Evolutionary conservation across 2,797 vertebrate genomes (phyloP).

Genomic region (Lacerta viridis): DNA sequence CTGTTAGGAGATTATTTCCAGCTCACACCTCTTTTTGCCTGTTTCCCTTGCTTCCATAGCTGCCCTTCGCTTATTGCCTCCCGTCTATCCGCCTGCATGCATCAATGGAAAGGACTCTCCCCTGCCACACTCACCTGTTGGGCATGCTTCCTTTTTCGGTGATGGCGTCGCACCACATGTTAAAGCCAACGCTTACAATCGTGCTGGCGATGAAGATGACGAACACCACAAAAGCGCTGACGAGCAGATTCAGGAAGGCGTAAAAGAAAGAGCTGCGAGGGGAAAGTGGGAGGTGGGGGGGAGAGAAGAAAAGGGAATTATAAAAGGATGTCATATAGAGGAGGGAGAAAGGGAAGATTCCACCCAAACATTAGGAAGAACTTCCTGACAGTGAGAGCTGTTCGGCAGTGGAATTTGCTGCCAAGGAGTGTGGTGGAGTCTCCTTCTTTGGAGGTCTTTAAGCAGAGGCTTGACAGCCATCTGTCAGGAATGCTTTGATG

Average conservation of each 20-base stretch:
- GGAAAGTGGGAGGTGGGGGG: neutral
- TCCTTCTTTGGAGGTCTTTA: too few species aligned
- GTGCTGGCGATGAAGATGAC: constrained; percentile 95
- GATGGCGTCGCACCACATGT: constrained; percentile 96
- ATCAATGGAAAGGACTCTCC: constrained; percentile 31
- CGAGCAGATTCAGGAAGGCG: constrained; percentile 94
- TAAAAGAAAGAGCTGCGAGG: constrained; percentile 92
- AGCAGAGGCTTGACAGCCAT: too few species aligned
- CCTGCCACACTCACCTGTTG: constrained; percentile 86
- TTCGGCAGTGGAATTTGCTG: too few species aligned
- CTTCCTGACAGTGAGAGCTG: too few species aligned
- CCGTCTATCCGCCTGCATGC: constrained; percentile 7
- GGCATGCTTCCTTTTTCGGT: constrained; percentile 91
- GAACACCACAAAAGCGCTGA: constrained; percentile 92
- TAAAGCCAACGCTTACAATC: constrained; percentile 96
- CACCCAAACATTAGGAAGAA: too few species aligned
- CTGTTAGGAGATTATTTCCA: neutral
- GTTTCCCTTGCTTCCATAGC: neutral
- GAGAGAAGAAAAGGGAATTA: constrained; percentile 62
- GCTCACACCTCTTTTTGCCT: constrained; percentile 4
- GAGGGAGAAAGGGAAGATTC: too few species aligned
- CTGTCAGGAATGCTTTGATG: too few species aligned
- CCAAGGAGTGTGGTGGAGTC: too few species aligned
- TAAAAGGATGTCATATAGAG: neutral
- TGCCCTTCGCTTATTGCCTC: neutral